Evolutionary conservation across 1,140 invertebrate species (phyloP).

Genomic region (Neocloeon triangulifer): DNA sequence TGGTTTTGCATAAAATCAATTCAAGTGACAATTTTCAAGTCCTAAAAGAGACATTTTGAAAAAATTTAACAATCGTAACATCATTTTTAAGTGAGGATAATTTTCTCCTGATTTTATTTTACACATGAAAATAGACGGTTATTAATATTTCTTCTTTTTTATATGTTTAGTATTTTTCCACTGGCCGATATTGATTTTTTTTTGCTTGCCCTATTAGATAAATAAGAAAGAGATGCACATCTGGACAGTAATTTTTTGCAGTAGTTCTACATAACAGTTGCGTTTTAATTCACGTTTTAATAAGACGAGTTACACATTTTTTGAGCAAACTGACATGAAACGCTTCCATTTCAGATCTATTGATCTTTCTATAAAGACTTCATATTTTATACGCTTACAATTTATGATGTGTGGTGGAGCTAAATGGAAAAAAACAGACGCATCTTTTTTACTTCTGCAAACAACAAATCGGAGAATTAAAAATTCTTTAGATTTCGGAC

Average conservation of each 20-base stretch:
- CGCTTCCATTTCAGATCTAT: slow-evolving; percentile 4
- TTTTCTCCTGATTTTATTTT: too few relatives aligned
- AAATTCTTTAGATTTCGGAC: not conserved
- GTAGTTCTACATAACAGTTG: slow-evolving; percentile 10
- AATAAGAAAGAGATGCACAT: slow-evolving; percentile 11
- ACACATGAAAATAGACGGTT: too few relatives aligned
- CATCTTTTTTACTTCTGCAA: slow-evolving; percentile 5
- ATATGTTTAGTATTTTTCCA: too few relatives aligned
- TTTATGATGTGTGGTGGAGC: slow-evolving; percentile 2
- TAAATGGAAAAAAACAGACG: slow-evolving; percentile 6
- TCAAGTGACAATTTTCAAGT: too few relatives aligned
- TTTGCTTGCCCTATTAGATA: too few relatives aligned
- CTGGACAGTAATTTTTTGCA: too few relatives aligned
- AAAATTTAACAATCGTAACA: too few relatives aligned
- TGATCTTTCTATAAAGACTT: slow-evolving; percentile 6
- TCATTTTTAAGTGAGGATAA: too few relatives aligned
- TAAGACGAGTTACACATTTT: slow-evolving; percentile 13
- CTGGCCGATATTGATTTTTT: too few relatives aligned
- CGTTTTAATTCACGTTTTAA: slow-evolving; percentile 13
- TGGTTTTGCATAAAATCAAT: too few relatives aligned
- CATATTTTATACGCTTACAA: slow-evolving; percentile 1
- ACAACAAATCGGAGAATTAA: slow-evolving; percentile 2
- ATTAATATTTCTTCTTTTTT: too few relatives aligned
- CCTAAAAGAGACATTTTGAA: too few relatives aligned
- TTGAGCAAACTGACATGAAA: slow-evolving; percentile 14